Conservation (phyloP, 1,140 invertebrate species). For the Orussus abietinus region DNA sequence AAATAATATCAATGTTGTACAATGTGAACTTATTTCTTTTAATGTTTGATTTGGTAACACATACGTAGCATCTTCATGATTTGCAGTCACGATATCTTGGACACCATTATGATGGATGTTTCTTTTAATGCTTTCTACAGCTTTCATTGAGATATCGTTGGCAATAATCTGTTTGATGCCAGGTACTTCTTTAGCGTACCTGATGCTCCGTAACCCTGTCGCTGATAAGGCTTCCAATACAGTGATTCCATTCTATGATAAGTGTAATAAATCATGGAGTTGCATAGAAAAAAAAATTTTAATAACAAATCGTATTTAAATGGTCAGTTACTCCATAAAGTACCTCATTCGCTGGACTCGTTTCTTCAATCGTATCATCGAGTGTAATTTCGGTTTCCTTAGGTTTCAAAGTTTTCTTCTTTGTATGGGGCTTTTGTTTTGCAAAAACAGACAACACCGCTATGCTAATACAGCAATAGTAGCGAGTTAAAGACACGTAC, state of each 20-base stretch:
- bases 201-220: constrained; percentile 88
- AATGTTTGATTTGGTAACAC: constrained; percentile 25
- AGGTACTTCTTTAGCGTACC: constrained; percentile 92
- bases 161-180: constrained; percentile 80
- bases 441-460: constrained; percentile 48
- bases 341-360: constrained; percentile 5
- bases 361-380: constrained; percentile 9
- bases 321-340: constrained; percentile 14
- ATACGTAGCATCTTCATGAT: constrained; percentile 80
- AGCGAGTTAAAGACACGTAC: constrained; percentile 10
- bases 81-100: constrained; percentile 67
- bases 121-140: constrained; percentile 79
- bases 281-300: constrained; percentile 12
- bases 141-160: constrained; percentile 89
- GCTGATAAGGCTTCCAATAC: constrained; percentile 95
- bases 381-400: constrained; percentile 23
- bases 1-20: constrained; percentile 23
- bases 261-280: too few species aligned
- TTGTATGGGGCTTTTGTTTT: constrained; percentile 27
- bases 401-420: constrained; percentile 20
- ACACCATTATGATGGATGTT: constrained; percentile 83
- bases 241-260: constrained; percentile 60
- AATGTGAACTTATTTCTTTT: constrained; percentile 10
- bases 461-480: constrained; percentile 39
- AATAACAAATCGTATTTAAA: constrained; percentile 13